Evolutionary conservation across 2,888 invertebrate genomes (phyloP), one percentile per base, ranked within the genome.

Genomic region (Tenthredo scrophulariae): DNA sequence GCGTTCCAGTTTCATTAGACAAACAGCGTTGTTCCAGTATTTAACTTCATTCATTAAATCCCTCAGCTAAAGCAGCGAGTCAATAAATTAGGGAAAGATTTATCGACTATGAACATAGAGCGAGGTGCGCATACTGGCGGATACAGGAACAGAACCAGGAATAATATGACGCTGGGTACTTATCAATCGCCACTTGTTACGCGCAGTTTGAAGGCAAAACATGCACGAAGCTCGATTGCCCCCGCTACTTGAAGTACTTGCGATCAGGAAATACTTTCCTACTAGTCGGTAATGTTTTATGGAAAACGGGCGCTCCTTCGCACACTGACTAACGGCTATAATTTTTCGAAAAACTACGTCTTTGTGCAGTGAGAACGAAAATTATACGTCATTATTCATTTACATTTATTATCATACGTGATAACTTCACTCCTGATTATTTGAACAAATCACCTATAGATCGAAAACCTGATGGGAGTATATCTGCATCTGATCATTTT

Each of bases 241-340:
- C 79, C 65, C 67, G 82, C 62, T n/a, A 46, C 43, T 54, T 37
- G 18, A 15, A 65, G 40, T 18, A 65, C 74, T 70, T 82, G 46
- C 62, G 85, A 85, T 86, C 87, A 88, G 89, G 89, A 90, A 89
- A 85, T 86, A 85, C 89, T 90, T 90, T 89, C 87, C 86, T 89
- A 83, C 50, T 13, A 67, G 67, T 7, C 3, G 74, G 87, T 88
- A 88, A 89, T 90, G 89, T 89, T 90, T 90, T 89, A 89, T 90
- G 88, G 89, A 90, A 90, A 89, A 85, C 88, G 83, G 87, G 87
- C 88, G 46, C 65, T 58, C 22, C 84, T 82, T 43, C 26, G 43
- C 58, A 29, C n/a, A 13, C 18, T 79, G 37, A 46, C 43, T 13
- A 15, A 26, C 15, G 26, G 15, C 7, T 43, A 22, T 10, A 29